Base-by-base conservation (phyloP, 1,140 invertebrate genomes). In the Odontomachus brunneus region DNA sequence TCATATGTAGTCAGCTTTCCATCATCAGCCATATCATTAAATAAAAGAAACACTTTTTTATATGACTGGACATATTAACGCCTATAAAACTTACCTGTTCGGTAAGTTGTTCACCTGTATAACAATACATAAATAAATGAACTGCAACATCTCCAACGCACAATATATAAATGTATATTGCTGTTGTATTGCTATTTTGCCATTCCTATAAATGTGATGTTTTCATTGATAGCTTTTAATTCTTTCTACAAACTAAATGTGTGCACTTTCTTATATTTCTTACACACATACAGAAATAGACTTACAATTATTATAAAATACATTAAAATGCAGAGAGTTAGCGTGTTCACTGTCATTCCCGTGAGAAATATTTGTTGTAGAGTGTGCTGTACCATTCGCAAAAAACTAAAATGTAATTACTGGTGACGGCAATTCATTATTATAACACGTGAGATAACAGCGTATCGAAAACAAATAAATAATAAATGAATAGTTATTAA, bases 351-450 rank as follows among this genome's bases (percentile, higher is more conserved):
- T n/a, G 5, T 19, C 22, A 55, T 55, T n/a, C 22, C 90, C 1
- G 91, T 76, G 14, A 92, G 72, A 67, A 88, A 87, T 57, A 90
- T 83, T 78, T 88, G 84, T 26, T 89, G 90, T 24, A 91, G 62
- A 22, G 88, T 75, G 24, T 78, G 57, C 72, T 91, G 88, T 15
- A 90, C 83, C 3, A 74, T 59, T 3, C 60, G 62, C 14, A 88
- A 80, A 22, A 91, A 89, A 51, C 90, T 91, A 19, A 22, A 55
- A 55, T 19, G 9, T 55, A 22, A 55, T 55, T 55, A 55, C 19
- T 3, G n/a, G 5, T 55, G 22, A 55, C 53, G 11, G 22, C 5
- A 19, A 9, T 22, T 44, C 7, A 2, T 19, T 19, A 55, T 55
- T 55, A 44, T 22, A 55, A 55, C n/a, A 1, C 4, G 11, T 22